A percentile compares a stretch with the other conserved stretches of the same genome.
phyloP scores from a whole-genome alignment of 2,888 invertebrate species.

The Ectemnius continuus region DNA sequence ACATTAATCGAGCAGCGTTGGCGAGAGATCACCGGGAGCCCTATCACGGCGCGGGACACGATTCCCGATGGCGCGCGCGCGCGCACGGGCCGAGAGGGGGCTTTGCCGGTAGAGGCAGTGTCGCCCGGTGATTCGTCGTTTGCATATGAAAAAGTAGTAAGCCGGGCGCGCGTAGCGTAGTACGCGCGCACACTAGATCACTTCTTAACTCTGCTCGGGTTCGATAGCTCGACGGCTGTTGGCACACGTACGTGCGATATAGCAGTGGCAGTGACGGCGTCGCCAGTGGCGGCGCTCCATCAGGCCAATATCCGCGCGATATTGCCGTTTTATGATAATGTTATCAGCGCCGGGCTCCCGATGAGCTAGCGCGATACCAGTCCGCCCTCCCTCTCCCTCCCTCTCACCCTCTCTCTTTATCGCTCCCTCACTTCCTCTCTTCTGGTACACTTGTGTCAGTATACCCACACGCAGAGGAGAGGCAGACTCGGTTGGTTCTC shows the following conservation, averaged over 20 bases:
- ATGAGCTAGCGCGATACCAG: constrained; percentile 75
- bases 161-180: constrained; percentile 17
- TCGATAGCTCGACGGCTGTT: constrained; percentile 37
- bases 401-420: constrained; percentile 20
- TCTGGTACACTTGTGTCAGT: constrained; percentile 32
- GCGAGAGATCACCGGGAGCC: no score
- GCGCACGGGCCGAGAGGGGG: no score
- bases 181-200: constrained; percentile 59
- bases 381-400: constrained; percentile 30
- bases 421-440: constrained; percentile 28
- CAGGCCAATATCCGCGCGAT: constrained; percentile 72
- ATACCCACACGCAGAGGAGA: constrained; percentile 36
- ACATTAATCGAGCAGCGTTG: no score
- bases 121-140: constrained; percentile 38
- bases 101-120: no score
- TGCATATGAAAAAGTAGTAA: constrained; percentile 62
- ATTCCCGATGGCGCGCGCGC: no score
- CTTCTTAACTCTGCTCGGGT: constrained; percentile 57
- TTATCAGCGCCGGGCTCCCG: constrained; percentile 78
- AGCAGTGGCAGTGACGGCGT: constrained; percentile 20
- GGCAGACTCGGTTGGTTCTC: neutral
- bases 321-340: constrained; percentile 79
- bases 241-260: no score
- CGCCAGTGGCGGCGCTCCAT: constrained; percentile 50
- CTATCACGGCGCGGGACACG: no score